A percentile compares a stretch with the other conserved stretches of the same genome.
These are phyloP conservation scores for Parambassis ranga DNA, from an alignment of 2,797 vertebrate species.

Conservation along the genomic window DNA sequence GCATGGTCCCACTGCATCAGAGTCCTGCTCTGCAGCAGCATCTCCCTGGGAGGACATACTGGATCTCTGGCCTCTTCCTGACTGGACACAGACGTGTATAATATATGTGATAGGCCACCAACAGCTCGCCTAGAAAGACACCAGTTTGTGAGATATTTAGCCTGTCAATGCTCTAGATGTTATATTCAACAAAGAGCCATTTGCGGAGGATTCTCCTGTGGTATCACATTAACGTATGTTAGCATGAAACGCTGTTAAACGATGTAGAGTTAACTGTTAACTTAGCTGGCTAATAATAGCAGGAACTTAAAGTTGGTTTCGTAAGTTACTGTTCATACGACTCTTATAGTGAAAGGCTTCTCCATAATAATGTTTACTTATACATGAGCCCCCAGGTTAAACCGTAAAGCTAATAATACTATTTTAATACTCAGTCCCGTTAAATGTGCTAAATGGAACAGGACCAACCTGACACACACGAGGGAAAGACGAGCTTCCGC, in stretches of 20 bases:
- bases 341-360: neutral
- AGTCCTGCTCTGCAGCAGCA: constrained; percentile 9
- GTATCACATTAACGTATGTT: no score
- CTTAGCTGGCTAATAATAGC: constrained; percentile 61
- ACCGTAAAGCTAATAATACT: neutral
- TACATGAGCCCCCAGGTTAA: neutral
- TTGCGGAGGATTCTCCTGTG: no score
- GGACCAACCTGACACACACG: constrained; percentile 53
- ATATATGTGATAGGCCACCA: neutral
- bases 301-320: constrained; percentile 30
- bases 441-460: constrained; percentile 2
- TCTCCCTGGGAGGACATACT: constrained; percentile 58
- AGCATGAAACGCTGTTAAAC: neutral
- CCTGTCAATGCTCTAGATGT: neutral
- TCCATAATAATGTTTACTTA: neutral
- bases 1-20: neutral
- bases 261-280: neutral
- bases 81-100: neutral
- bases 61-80: neutral
- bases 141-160: neutral
- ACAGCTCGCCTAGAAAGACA: neutral
- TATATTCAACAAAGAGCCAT: no score
- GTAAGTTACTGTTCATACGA: no score
- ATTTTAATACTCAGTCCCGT: neutral
- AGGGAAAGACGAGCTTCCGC: constrained; percentile 28